phyloP scores from a whole-genome alignment of 1,140 invertebrate genomes.

The Camponotus floridanus region DNA sequence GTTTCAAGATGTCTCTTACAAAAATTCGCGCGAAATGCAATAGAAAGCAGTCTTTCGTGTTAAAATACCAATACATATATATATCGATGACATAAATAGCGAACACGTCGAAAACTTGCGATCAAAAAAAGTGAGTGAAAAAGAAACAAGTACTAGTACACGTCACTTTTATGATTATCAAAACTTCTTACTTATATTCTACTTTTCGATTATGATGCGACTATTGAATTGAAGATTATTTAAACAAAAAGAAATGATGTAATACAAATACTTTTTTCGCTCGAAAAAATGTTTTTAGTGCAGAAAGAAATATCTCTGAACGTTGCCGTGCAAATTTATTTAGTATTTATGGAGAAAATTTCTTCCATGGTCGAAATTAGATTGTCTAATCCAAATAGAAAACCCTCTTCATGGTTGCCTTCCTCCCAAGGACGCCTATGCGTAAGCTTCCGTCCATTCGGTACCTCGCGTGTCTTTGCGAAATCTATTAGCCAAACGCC shows the following conservation, averaged over 20 bases:
- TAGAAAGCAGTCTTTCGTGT: constrained; percentile 56
- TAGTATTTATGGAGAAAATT: constrained; percentile 53
- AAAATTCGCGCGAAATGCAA: constrained; percentile 57
- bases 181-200: not conserved
- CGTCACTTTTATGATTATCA: not conserved
- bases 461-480: constrained; percentile 94
- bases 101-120: not conserved
- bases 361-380: constrained; percentile 87
- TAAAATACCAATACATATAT: constrained; percentile 32
- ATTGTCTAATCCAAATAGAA: constrained; percentile 96
- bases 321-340: not conserved
- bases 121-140: not conserved
- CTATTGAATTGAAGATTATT: constrained; percentile 4
- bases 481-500: constrained; percentile 99
- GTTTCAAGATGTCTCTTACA: constrained; percentile 40
- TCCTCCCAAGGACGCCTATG: constrained; percentile 93
- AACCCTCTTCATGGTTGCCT: constrained; percentile 98
- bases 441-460: constrained; percentile 89
- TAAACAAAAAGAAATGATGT: not conserved
- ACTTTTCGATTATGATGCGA: not conserved
- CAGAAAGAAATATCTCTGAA: constrained; percentile 1
- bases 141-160: not conserved
- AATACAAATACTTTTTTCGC: constrained; percentile 47
- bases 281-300: constrained; percentile 22
- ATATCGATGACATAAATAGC: constrained; percentile 38